Conservation (phyloP, 2,888 invertebrate species). For the Linnaemya tessellans region DNA sequence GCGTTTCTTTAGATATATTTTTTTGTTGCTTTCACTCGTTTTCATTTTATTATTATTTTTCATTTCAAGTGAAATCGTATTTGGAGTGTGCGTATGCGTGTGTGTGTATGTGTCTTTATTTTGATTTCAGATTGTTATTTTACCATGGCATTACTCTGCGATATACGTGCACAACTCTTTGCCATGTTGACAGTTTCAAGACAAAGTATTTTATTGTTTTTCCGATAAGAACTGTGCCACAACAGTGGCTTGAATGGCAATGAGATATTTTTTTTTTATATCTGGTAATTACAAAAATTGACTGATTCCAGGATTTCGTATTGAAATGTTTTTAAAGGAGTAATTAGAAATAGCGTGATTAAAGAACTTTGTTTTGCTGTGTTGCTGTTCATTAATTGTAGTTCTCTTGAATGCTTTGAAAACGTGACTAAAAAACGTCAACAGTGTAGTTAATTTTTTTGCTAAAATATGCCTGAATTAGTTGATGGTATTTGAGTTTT, state of each 20-base stretch:
- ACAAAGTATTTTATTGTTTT: conserved; percentile 45
- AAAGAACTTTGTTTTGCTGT: too few species aligned
- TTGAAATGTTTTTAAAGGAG: too few species aligned
- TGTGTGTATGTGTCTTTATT: not conserved
- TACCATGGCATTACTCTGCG: not conserved
- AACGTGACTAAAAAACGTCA: too few species aligned
- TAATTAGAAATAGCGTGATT: too few species aligned
- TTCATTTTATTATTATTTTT: conserved; percentile 33
- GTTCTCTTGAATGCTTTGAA: too few species aligned
- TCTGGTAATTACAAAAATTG: not conserved
- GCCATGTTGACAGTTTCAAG: conserved; percentile 32
- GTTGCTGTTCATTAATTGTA: too few species aligned
- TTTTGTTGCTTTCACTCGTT: not conserved
- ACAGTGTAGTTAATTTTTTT: too few species aligned
- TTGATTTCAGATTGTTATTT: conserved; percentile 51
- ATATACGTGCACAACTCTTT: not conserved
- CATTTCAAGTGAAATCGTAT: conserved; percentile 25
- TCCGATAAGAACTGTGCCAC: not conserved
- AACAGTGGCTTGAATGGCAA: not conserved
- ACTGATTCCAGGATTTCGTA: too few species aligned
- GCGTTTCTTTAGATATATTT: conserved; percentile 2
- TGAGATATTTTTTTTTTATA: not conserved
- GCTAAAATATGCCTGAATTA: too few species aligned
- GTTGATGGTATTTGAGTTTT: too few species aligned
- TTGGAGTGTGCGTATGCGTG: not conserved